Evolutionary conservation across 1,140 invertebrate genomes (phyloP).

Genomic region (Drosophila chauvacae): DNA sequence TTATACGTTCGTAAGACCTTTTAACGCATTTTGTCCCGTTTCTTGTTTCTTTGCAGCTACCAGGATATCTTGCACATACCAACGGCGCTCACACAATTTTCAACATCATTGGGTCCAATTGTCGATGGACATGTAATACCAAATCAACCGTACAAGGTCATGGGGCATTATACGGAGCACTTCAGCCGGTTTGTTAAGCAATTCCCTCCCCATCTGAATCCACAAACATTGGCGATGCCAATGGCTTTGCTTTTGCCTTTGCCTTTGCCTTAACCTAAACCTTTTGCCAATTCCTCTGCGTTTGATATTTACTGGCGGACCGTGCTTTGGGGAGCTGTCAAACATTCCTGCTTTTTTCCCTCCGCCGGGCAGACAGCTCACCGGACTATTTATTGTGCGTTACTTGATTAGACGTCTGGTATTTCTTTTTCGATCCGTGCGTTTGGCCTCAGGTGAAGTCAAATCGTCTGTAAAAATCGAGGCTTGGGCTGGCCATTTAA

Average conservation of each 20-base stretch:
- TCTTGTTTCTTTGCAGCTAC: slow-evolving; percentile 85
- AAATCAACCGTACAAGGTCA: slow-evolving; percentile 89
- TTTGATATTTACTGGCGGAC: slow-evolving; percentile 63
- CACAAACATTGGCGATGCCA: slow-evolving; percentile 18
- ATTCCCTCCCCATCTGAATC: slow-evolving; percentile 56
- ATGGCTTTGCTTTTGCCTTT: slow-evolving; percentile 2
- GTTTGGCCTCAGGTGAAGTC: slow-evolving; percentile 62
- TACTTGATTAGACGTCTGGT: slow-evolving; percentile 79
- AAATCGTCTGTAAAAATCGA: slow-evolving; percentile 70
- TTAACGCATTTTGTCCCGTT: slow-evolving; percentile 62
- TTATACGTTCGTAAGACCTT: slow-evolving; percentile 50
- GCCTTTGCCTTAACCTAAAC: slow-evolving; percentile 8
- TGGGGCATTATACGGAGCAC: slow-evolving; percentile 89
- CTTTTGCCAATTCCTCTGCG: slow-evolving; percentile 28
- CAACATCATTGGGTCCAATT: slow-evolving; percentile 91
- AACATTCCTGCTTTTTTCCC: slow-evolving; percentile 46
- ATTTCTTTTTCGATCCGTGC: slow-evolving; percentile 45
- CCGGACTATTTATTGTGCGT: slow-evolving; percentile 70
- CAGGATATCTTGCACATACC: slow-evolving; percentile 90
- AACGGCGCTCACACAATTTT: slow-evolving; percentile 87
- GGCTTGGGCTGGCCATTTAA: slow-evolving; percentile 53
- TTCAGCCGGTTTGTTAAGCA: slow-evolving; percentile 86
- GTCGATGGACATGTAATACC: slow-evolving; percentile 94
- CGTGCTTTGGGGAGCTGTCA: slow-evolving; percentile 50
- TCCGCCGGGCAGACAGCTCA: slow-evolving; percentile 18